Evolutionary conservation across 1,140 invertebrate genomes (phyloP), one percentile per base, ranked within the genome.

Genomic region (Carposina sasakii): DNA sequence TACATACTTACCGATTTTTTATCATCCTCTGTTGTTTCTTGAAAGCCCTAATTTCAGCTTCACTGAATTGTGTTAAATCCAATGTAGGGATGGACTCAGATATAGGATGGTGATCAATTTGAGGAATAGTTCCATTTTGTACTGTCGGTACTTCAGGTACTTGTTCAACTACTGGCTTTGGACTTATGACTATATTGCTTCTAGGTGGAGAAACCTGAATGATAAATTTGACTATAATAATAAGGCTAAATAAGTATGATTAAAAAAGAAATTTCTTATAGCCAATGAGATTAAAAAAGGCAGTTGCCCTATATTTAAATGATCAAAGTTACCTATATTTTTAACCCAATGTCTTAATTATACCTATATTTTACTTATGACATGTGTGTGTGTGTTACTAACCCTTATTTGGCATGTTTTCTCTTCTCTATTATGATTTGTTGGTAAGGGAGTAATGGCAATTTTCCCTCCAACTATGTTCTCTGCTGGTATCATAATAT

Each of bases 11-110:
- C 64, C 89, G 74, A 83, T 93, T 96, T 88, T 96, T 96, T 30
- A 96, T 96, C 92, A 96, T 96, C 58, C 94, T 88, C 67, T 95
- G 93, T 66, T 96, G 94, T 61, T 93, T 89, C 62, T 96, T 96
- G 1, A 94, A 43, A 20, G 75, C 76, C 45, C 65, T 71, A 13
- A 81, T 78, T 54, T 83, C 76, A 13, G 67, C 57, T 34, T 78
- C 76, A 55, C 55, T 83, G 20, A 71, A 62, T 13, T 63, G 60
- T 3, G 72, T 66, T 3, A 70, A 26, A 39, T 76, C 61, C 26
- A 67, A 28, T 23, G 37, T 44, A 17, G 60, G 43, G 19, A 40
- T 40, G 17, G 51, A 40, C 24, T 37, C 33, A 48, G 31, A 28
- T 19, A n/a, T n/a, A n/a, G n/a, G n/a, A n/a, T 51, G 52, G 28